Evolutionary conservation across 2,113 vertebrate species (phyloP).

Genomic region (Nesogale talazaci): DNA sequence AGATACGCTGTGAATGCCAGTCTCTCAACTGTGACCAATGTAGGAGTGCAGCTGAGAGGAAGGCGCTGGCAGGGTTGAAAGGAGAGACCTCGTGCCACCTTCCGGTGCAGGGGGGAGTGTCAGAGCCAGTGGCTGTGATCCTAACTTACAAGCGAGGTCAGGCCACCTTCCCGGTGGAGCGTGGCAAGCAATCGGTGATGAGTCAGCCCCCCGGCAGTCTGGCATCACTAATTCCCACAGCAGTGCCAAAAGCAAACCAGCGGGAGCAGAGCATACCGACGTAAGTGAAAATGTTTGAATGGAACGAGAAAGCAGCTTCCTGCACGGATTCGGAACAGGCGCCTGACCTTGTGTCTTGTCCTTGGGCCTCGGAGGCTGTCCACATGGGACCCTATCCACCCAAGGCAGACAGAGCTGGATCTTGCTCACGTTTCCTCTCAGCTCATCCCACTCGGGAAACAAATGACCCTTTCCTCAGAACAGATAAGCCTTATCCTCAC

Average conservation of each 20-base stretch:
- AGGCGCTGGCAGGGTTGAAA: neutral
- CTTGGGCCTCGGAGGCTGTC: neutral
- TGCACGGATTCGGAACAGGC: neutral
- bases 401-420: neutral
- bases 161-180: neutral
- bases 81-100: rapidly evolving
- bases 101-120: neutral
- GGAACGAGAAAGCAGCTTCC: neutral
- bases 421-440: neutral
- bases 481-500: neutral
- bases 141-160: neutral
- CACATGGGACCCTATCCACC: neutral
- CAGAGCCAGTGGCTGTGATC: neutral
- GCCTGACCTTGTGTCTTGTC: neutral
- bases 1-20: neutral
- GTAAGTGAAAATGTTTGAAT: neutral
- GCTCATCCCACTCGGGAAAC: neutral
- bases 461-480: neutral
- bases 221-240: constrained; percentile 26
- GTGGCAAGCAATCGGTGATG: constrained; percentile 40
- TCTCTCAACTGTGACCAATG: constrained; percentile 55
- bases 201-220: neutral
- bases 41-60: constrained; percentile 10
- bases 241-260: neutral
- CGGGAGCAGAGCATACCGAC: neutral